Conservation (phyloP, 2,888 invertebrate genomes). For the Lissonota sp. region DNA sequence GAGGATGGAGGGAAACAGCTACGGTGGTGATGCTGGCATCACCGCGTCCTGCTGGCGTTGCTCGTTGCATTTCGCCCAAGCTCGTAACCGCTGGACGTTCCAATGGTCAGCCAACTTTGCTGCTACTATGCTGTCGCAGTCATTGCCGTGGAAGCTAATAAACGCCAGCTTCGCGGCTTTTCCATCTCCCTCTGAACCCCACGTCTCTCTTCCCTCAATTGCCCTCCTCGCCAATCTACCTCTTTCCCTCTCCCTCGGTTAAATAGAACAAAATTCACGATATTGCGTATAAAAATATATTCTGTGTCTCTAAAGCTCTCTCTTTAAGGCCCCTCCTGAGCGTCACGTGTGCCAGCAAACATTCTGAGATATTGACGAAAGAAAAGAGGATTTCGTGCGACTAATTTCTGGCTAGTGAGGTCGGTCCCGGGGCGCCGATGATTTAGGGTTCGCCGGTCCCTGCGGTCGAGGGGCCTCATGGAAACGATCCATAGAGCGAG, state of each 20-base stretch:
- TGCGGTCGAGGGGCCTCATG: constrained; percentile 50
- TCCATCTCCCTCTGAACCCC: constrained; percentile 36
- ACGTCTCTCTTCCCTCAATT: constrained; percentile 11
- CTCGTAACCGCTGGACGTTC: constrained; percentile 69
- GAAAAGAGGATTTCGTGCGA: constrained; percentile 57
- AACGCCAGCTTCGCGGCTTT: constrained; percentile 73
- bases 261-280: no score
- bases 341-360: constrained; percentile 10
- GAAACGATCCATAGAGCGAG: constrained; percentile 50
- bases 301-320: no score
- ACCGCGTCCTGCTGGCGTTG: constrained; percentile 53
- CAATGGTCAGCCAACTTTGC: constrained; percentile 74
- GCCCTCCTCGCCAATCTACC: constrained; percentile 32
- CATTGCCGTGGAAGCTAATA: constrained; percentile 70
- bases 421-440: constrained; percentile 70
- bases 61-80: constrained; percentile 63
- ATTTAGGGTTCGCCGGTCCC: constrained; percentile 68
- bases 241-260: neutral
- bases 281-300: no score
- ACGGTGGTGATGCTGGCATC: constrained; percentile 58
- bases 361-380: constrained; percentile 58
- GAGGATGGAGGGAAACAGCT: constrained; percentile 24
- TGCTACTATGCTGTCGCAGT: constrained; percentile 23
- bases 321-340: no score
- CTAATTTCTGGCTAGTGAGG: constrained; percentile 64